These are phyloP conservation scores for Luperina testacea DNA, from an alignment of 2,888 invertebrate genomes.

Conservation along the genomic window DNA sequence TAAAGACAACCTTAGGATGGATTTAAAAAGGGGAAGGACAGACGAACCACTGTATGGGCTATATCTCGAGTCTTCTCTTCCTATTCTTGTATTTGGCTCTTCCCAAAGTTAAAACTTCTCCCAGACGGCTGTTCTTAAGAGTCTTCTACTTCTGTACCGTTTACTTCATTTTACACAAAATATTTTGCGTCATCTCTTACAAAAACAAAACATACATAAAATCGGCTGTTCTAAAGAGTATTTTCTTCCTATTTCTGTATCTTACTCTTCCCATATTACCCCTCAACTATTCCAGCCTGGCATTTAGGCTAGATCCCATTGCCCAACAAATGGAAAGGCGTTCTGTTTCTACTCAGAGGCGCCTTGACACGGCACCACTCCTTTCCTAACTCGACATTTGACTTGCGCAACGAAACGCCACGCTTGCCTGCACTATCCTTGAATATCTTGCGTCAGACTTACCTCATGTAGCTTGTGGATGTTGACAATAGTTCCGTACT, in stretches of 20 bases:
- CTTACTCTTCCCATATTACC: background rate
- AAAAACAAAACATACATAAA: background rate
- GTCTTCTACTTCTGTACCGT: background rate
- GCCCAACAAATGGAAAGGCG: slow-evolving; percentile 83
- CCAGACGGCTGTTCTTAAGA: background rate
- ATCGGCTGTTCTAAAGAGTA: background rate
- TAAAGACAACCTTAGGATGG: too few species aligned
- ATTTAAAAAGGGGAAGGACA: too few species aligned
- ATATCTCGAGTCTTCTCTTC: too few species aligned
- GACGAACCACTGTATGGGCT: background rate
- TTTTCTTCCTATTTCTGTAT: too few species aligned
- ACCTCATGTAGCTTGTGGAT: slow-evolving; percentile 65
- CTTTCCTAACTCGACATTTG: slow-evolving; percentile 87
- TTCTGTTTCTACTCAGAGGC: slow-evolving; percentile 67
- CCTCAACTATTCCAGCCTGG: slow-evolving; percentile 59
- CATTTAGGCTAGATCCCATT: slow-evolving; percentile 81
- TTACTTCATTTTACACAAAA: background rate
- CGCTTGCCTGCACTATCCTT: slow-evolving; percentile 73
- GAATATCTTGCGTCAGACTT: slow-evolving; percentile 71
- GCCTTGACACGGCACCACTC: slow-evolving; percentile 83
- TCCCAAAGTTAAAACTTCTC: background rate
- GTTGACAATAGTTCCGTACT: slow-evolving; percentile 44
- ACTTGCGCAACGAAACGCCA: slow-evolving; percentile 71
- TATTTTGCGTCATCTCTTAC: background rate
- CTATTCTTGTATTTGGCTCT: background rate